Conservation (phyloP, 2,113 vertebrate genomes). For the Coptodon bakossiorum region DNA sequence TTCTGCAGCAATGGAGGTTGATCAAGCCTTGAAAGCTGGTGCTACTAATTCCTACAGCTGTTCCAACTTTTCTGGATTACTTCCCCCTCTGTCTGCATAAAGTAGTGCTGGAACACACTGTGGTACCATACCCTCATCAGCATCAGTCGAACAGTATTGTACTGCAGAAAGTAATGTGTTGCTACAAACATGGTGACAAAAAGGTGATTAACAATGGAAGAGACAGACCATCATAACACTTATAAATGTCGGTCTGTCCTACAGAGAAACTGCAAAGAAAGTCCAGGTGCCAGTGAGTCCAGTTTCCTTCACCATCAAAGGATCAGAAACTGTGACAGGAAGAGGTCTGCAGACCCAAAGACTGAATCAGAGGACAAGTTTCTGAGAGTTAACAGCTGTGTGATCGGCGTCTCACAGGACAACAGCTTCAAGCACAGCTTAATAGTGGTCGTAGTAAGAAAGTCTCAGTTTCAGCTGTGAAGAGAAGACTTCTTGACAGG, state of each 20-base stretch:
- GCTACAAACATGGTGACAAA: not conserved
- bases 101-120: not conserved
- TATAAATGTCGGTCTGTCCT: no score
- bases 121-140: not conserved
- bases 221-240: no score
- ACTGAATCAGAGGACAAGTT: not conserved
- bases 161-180: not conserved
- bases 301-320: no score
- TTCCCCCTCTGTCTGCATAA: not conserved
- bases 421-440: not conserved
- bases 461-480: not conserved
- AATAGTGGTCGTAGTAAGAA: accelerated
- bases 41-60: not conserved
- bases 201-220: no score
- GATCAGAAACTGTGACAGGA: no score
- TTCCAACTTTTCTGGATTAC: not conserved
- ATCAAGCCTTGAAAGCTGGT: not conserved
- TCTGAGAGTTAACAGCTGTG: not conserved
- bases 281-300: no score
- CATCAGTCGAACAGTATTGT: not conserved
- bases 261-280: no score
- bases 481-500: no score
- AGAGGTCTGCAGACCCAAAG: not conserved
- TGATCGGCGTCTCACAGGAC: accelerated
- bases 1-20: not conserved